phyloP scores from a whole-genome alignment of 2,113 vertebrate species.

The Brienomyrus brachyistius region DNA sequence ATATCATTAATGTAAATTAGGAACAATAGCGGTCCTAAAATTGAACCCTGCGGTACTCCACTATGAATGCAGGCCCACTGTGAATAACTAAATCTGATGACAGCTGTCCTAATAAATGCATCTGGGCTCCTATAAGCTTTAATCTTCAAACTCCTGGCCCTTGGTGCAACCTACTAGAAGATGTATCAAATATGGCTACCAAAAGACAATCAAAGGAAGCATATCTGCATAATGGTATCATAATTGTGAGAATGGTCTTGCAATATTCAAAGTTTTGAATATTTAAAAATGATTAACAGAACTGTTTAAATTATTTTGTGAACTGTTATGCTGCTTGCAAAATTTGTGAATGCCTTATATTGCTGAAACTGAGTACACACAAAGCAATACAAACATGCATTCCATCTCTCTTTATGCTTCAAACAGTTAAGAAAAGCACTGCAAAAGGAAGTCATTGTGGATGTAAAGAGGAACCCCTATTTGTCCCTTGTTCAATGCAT shows the following conservation, averaged over 20 bases:
- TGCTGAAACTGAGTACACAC: background rate
- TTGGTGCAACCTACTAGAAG: background rate
- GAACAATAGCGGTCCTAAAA: too few relatives aligned
- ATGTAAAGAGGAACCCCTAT: constrained; percentile 49
- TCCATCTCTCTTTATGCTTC: background rate
- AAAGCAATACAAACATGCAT: background rate
- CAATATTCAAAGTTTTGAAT: background rate
- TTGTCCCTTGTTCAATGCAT: constrained; percentile 34
- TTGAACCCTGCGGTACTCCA: too few relatives aligned
- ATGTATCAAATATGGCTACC: background rate
- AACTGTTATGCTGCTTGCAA: background rate
- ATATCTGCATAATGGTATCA: background rate
- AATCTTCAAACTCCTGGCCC: background rate
- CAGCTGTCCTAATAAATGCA: background rate
- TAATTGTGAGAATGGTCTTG: background rate
- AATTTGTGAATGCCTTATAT: background rate
- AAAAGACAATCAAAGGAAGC: background rate
- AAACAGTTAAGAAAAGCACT: background rate
- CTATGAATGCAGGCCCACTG: too few relatives aligned
- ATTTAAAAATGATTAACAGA: background rate
- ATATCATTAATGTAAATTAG: too few relatives aligned
- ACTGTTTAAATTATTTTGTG: background rate
- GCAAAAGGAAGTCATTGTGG: constrained; percentile 54
- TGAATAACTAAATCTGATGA: background rate
- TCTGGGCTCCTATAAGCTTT: background rate